Conservation (phyloP, 2,888 invertebrate genomes). For the Heliconius ethilla region DNA sequence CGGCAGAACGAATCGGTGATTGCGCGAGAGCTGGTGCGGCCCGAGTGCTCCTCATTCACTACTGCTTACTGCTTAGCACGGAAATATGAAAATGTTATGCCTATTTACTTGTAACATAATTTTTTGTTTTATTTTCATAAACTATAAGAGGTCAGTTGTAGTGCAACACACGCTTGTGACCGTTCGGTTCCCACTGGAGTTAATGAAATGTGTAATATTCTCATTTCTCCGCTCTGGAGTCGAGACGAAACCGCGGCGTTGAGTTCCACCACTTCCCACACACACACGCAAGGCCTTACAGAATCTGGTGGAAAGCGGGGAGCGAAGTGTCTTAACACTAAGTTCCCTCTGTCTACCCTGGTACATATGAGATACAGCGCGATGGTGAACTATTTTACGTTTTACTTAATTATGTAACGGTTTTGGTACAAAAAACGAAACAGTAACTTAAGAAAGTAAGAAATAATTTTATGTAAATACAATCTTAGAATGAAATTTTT, state of each 20-base stretch:
- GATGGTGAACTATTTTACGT: neutral
- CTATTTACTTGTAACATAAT: neutral
- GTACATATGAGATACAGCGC: too few species aligned
- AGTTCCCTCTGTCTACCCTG: neutral
- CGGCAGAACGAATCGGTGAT: slow-evolving; percentile 79
- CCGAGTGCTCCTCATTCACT: slow-evolving; percentile 62
- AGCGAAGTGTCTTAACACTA: too few species aligned
- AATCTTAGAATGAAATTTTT: neutral
- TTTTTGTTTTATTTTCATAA: neutral
- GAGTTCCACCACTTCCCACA: neutral
- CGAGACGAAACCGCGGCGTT: neutral
- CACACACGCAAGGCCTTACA: neutral
- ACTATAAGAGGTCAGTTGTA: neutral
- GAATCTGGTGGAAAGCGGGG: neutral
- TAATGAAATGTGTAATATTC: neutral
- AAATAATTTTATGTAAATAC: neutral
- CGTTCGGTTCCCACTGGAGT: neutral
- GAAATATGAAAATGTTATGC: slow-evolving; percentile 8
- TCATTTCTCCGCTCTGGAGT: neutral
- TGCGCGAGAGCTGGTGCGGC: slow-evolving; percentile 61
- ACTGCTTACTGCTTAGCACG: slow-evolving; percentile 31
- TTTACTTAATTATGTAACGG: too few species aligned
- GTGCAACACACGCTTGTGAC: neutral
- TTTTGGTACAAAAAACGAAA: neutral
- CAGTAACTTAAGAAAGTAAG: neutral